These are phyloP conservation scores for Yponomeuta sedellus DNA, from an alignment of 2,888 invertebrate genomes.

Conservation along the genomic window DNA sequence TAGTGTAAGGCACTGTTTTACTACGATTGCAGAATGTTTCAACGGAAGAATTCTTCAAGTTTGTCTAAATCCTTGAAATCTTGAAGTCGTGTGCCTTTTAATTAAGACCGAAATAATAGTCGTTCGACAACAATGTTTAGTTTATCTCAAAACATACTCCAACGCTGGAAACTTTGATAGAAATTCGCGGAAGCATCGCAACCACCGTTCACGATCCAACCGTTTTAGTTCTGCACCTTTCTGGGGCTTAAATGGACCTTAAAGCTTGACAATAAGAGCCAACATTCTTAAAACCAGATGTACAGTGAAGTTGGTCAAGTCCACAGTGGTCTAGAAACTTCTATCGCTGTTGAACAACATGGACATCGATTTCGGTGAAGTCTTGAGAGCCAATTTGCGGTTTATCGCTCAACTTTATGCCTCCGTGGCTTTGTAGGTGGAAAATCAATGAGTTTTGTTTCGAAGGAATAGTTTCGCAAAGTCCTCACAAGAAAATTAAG, in stretches of 20 bases:
- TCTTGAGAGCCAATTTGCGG: no score
- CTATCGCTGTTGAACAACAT: constrained; percentile 10
- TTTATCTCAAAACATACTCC: constrained; percentile 12
- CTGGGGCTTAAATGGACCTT: background rate
- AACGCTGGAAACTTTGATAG: constrained; percentile 10
- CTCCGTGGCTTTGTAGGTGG: no score
- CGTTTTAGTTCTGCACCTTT: background rate
- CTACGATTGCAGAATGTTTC: no score
- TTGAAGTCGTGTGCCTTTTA: no score
- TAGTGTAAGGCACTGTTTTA: no score
- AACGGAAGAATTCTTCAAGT: no score
- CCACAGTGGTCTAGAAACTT: constrained; percentile 1
- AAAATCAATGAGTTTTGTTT: no score
- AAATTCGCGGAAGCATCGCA: background rate
- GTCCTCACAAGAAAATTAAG: no score
- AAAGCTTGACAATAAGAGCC: background rate
- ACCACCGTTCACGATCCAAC: constrained; percentile 1
- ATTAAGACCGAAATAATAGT: background rate
- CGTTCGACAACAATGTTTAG: constrained; percentile 2
- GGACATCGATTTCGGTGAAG: constrained; percentile 12
- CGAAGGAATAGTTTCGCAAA: no score
- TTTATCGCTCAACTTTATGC: no score
- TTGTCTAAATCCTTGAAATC: no score
- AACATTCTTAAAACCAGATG: background rate
- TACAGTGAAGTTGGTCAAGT: background rate